These are phyloP conservation scores for Phaenicophaeus curvirostris DNA, from an alignment of 2,797 vertebrate species.

Conservation along the genomic window DNA sequence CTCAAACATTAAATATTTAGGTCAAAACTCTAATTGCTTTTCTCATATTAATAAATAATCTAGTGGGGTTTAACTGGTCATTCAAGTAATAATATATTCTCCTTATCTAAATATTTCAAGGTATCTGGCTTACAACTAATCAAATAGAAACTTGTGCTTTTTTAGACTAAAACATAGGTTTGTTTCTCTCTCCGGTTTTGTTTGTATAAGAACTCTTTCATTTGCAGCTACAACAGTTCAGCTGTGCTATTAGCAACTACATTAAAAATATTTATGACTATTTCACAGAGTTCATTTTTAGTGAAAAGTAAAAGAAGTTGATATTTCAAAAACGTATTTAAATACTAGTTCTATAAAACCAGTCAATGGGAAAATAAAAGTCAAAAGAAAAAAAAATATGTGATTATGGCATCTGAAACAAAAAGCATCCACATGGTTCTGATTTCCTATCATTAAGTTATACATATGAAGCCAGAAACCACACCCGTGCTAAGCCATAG, in stretches of 20 bases:
- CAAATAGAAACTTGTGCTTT: neutral
- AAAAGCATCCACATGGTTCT: fast-evolving
- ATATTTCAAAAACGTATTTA: neutral
- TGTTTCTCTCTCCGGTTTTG: neutral
- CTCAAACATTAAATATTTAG: neutral
- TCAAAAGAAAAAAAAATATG: neutral
- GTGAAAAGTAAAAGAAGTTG: neutral
- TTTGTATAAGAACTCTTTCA: neutral
- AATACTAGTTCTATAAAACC: neutral
- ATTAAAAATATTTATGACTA: neutral
- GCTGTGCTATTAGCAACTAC: neutral
- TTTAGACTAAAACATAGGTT: neutral
- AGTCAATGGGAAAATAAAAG: neutral
- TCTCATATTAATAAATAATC: slow-evolving; percentile 15
- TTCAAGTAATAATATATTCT: neutral
- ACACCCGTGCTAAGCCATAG: neutral
- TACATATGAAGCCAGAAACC: neutral
- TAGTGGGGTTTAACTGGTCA: neutral
- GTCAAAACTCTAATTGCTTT: neutral
- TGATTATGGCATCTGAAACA: neutral
- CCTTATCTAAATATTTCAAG: slow-evolving; percentile 10
- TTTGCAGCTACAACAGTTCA: neutral
- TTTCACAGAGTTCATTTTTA: neutral
- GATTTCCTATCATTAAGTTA: neutral
- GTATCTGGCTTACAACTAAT: neutral